phyloP scores from a whole-genome alignment of 2,113 vertebrate species.

The Crocuta crocuta region DNA sequence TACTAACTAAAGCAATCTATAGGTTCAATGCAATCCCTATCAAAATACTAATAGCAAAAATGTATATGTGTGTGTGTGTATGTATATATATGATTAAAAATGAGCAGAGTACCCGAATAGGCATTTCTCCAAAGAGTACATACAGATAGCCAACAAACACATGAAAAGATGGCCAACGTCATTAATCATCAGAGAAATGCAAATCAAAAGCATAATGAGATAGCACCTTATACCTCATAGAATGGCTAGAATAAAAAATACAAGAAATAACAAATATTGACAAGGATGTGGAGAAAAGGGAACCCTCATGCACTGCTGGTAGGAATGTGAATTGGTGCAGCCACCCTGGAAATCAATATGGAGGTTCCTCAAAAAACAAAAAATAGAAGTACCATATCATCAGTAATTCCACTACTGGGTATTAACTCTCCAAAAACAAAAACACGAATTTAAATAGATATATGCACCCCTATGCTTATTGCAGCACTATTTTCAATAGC shows the following conservation, averaged over 20 bases:
- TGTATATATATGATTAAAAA: background rate
- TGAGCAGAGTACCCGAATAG: background rate
- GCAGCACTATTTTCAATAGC: background rate
- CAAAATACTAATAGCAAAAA: background rate
- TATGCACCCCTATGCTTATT: background rate
- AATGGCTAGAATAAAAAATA: background rate
- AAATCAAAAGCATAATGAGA: background rate
- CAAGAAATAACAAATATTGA: background rate
- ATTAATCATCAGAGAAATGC: background rate
- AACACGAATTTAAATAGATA: background rate
- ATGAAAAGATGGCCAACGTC: background rate
- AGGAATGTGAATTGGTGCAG: background rate
- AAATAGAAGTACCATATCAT: background rate
- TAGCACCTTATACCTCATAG: background rate
- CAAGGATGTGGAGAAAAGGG: background rate
- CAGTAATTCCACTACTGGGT: background rate
- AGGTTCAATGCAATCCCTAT: background rate
- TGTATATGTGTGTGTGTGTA: too few species aligned
- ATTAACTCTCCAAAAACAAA: background rate
- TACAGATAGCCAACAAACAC: background rate
- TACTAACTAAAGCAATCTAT: background rate
- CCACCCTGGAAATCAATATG: background rate
- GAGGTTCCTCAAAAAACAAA: background rate
- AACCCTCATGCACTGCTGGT: background rate
- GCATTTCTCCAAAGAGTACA: background rate